Evolutionary conservation across 2,888 invertebrate genomes (phyloP).

Genomic region (Stratiomys singularior): DNA sequence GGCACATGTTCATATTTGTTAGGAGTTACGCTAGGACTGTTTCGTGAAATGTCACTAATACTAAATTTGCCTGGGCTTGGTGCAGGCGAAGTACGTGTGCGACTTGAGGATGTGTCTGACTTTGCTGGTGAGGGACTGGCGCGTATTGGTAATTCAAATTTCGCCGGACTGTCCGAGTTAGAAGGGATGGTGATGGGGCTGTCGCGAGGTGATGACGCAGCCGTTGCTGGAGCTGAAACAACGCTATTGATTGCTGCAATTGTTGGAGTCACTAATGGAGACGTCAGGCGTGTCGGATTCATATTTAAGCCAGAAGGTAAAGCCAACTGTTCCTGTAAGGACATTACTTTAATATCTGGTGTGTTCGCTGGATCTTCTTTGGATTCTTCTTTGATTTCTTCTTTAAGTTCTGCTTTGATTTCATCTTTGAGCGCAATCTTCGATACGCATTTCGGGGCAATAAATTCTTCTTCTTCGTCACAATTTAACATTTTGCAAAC

Average conservation of each 20-base stretch:
- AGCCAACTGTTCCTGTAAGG: slow-evolving; percentile 63
- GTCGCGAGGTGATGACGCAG: slow-evolving; percentile 61
- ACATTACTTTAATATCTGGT: slow-evolving; percentile 62
- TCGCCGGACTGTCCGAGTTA: slow-evolving; percentile 65
- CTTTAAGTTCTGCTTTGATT: slow-evolving; percentile 54
- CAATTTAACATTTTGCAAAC: slow-evolving; percentile 80
- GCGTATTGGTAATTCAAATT: slow-evolving; percentile 69
- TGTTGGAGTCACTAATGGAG: slow-evolving; percentile 56
- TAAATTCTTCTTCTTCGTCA: slow-evolving; percentile 77
- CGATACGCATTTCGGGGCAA: slow-evolving; percentile 65
- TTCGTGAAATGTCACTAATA: slow-evolving; percentile 63
- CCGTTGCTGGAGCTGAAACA: slow-evolving; percentile 52
- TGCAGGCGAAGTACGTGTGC: slow-evolving; percentile 68
- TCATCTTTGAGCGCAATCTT: slow-evolving; percentile 59
- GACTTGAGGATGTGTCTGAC: slow-evolving; percentile 71
- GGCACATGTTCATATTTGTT: slow-evolving; percentile 60
- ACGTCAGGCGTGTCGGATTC: slow-evolving; percentile 64
- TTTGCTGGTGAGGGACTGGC: slow-evolving; percentile 71
- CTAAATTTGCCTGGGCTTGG: slow-evolving; percentile 66
- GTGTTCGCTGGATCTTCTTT: slow-evolving; percentile 53
- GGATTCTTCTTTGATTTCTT: slow-evolving; percentile 52
- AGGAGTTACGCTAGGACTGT: slow-evolving; percentile 63
- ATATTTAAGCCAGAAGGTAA: slow-evolving; percentile 65
- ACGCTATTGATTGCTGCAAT: slow-evolving; percentile 57
- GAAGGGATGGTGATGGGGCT: slow-evolving; percentile 65